These are phyloP conservation scores for Monarcha castaneiventris DNA, from an alignment of 2,113 vertebrate genomes.

Conservation along the genomic window DNA sequence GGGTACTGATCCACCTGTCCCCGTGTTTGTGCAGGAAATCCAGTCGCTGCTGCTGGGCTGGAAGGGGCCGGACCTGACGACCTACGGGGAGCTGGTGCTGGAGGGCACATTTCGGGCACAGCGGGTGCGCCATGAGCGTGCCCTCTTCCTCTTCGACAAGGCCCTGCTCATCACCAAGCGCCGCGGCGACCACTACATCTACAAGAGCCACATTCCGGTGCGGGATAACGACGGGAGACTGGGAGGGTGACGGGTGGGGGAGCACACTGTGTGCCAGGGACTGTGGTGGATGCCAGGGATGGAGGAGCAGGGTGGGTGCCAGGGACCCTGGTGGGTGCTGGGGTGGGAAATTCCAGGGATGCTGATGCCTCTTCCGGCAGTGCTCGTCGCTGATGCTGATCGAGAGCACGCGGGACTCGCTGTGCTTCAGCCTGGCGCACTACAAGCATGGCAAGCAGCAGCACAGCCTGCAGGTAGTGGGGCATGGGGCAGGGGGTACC, in stretches of 20 bases:
- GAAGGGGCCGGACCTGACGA: slow-evolving; percentile 93
- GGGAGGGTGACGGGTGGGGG: background rate
- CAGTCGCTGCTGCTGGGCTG: slow-evolving; percentile 94
- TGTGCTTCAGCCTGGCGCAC: slow-evolving; percentile 92
- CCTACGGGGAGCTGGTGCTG: slow-evolving; percentile 90
- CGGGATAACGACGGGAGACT: background rate
- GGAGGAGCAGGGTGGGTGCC: background rate
- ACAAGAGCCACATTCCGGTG: slow-evolving; percentile 92
- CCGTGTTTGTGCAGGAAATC: slow-evolving; percentile 78
- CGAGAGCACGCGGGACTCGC: slow-evolving; percentile 89
- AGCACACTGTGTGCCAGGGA: background rate
- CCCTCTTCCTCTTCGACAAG: slow-evolving; percentile 93
- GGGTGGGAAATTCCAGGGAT: background rate
- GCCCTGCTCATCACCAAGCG: slow-evolving; percentile 92
- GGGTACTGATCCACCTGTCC: accelerated
- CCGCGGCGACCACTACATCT: slow-evolving; percentile 90
- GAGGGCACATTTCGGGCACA: slow-evolving; percentile 93
- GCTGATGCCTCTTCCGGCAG: slow-evolving; percentile 53
- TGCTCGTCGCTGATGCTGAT: slow-evolving; percentile 95
- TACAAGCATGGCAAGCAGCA: slow-evolving; percentile 94
- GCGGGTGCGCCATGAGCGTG: slow-evolving; percentile 87
- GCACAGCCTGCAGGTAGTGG: slow-evolving; percentile 88
- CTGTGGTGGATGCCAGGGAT: accelerated
- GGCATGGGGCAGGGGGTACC: accelerated
- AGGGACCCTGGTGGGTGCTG: background rate